A percentile compares a stretch with the other conserved stretches of the same genome.
Conservation (phyloP, 2,113 vertebrate species). For the Callospermophilus lateralis region DNA sequence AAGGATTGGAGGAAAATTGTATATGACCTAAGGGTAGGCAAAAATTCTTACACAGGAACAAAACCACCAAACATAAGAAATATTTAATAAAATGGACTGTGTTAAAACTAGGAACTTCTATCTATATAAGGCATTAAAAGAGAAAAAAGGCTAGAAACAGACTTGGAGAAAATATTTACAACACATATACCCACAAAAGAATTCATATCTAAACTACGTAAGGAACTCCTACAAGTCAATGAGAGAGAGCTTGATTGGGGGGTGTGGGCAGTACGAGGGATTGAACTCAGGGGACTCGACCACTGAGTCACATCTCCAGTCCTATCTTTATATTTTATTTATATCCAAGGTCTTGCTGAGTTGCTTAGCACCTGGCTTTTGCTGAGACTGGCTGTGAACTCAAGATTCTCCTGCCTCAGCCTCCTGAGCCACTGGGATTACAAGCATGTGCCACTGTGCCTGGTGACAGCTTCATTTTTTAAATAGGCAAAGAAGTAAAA, state of each 20-base stretch:
- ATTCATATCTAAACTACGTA: neutral
- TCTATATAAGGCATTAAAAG: neutral
- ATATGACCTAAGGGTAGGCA: neutral
- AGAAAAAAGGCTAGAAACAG: neutral
- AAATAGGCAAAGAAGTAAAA: neutral
- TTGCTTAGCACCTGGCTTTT: too few species aligned
- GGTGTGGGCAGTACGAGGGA: too few species aligned
- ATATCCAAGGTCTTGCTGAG: too few species aligned
- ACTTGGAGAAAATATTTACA: neutral
- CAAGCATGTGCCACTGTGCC: too few species aligned
- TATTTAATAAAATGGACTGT: neutral
- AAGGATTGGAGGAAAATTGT: neutral
- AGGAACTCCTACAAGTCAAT: neutral
- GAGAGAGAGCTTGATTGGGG: neutral
- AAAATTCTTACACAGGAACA: conserved; percentile 23
- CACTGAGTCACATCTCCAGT: too few species aligned
- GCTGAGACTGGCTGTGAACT: too few species aligned
- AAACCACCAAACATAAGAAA: neutral
- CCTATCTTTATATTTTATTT: too few species aligned
- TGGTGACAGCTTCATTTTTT: neutral
- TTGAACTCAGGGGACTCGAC: too few species aligned
- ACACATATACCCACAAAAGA: neutral
- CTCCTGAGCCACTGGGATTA: too few species aligned
- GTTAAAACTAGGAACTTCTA: neutral
- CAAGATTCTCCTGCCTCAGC: too few species aligned